phyloP scores from a whole-genome alignment of 2,113 vertebrate species.

The Menura novaehollandiae region DNA sequence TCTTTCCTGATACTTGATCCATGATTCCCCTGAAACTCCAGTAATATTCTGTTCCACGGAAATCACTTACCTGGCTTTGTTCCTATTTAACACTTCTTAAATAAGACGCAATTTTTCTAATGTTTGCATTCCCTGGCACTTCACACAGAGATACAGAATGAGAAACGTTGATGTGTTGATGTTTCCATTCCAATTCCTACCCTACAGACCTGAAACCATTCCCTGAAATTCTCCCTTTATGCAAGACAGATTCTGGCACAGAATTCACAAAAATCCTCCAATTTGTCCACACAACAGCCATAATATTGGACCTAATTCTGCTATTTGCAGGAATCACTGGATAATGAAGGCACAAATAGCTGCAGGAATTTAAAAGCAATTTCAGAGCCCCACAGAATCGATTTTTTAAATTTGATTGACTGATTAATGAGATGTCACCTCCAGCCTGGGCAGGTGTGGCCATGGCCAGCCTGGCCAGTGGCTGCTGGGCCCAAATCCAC shows the following conservation, averaged over 20 bases:
- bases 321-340: neutral
- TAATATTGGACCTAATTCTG: neutral
- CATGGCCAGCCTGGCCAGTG: neutral
- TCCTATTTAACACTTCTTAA: neutral
- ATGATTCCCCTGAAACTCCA: neutral
- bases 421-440: neutral
- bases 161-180: neutral
- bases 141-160: neutral
- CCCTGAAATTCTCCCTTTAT: neutral
- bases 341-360: neutral
- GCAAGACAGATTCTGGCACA: neutral
- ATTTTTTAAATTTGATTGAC: neutral
- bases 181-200: neutral
- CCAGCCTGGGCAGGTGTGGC: neutral
- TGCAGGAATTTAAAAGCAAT: neutral
- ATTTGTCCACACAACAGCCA: neutral
- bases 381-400: neutral
- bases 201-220: neutral
- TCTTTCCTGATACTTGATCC: neutral
- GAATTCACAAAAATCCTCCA: neutral
- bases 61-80: neutral
- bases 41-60: neutral
- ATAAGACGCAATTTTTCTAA: neutral
- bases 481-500: neutral
- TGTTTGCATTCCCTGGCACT: neutral